Base-by-base conservation (phyloP, 2,888 invertebrate species). In the Muschampia plurimacula region DNA sequence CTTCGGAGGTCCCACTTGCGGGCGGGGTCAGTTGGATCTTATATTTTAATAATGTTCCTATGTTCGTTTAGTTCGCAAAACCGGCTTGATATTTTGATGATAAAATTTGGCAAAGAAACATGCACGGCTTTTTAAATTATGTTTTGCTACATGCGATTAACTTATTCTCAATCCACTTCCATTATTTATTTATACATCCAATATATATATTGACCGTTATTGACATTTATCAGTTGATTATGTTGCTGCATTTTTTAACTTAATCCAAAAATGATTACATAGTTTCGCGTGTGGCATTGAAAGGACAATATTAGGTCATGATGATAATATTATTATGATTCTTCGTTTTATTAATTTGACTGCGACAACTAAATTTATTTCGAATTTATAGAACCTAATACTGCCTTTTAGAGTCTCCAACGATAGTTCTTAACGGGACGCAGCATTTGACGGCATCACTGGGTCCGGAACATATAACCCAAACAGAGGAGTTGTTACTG, bases 1-100 rank as follows among this genome's bases (percentile, higher is more conserved):
- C n/a, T n/a, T n/a, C n/a, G n/a, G n/a, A 22, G 22, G 99, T 41
- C 97, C 98, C 0, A 98, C 98, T 12, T 99, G 99, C 92, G 98
- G 98, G 77, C 95, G 97, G 93, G 97, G 97, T 97, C 84, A 75
- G 46, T 60, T 28, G 8, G 13, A 15, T 63, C n/a, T 41, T 41
- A 9, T 22, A 22, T 15, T 10, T 9, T n/a, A 63, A n/a, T n/a
- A 62, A n/a, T 41, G 4, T 62, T 39, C 13, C 13, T 13, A 8
- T 60, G 13, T 36, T 62, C n/a, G 15, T 39, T 62, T 62, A 36
- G n/a, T 62, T 62, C 41, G 62, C 15, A 9, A 60, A 36, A 36
- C 7, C 2, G 12, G 36, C 59, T 59, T 28, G 28, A 12, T 49
- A 6, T 49, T 49, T n/a, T 49, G n/a, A 49, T n/a, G 49, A 6